These are phyloP conservation scores for Pyrocoelia pectoralis DNA, from an alignment of 2,888 invertebrate species.

Conservation along the genomic window DNA sequence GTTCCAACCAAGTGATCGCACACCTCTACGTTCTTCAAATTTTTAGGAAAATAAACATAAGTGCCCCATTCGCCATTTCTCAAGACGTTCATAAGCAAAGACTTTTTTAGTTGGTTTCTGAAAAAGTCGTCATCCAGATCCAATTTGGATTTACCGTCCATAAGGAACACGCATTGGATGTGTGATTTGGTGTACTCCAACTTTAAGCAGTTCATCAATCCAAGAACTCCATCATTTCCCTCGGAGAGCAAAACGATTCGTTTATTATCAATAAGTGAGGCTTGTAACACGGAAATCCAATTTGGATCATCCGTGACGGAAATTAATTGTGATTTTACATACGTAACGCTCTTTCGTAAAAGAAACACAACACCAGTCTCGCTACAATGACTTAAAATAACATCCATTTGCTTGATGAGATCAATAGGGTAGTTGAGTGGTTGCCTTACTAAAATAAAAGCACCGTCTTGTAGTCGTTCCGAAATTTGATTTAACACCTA, in stretches of 20 bases:
- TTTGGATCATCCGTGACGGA: neutral
- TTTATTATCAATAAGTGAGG: neutral
- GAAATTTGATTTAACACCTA: slow-evolving; percentile 6
- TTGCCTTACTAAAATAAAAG: no score
- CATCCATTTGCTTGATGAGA: no score
- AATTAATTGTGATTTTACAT: neutral
- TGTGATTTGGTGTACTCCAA: slow-evolving; percentile 65
- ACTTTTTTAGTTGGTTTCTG: slow-evolving; percentile 70
- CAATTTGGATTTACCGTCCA: slow-evolving; percentile 69
- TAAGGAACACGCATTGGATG: slow-evolving; percentile 68
- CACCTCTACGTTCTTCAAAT: slow-evolving; percentile 47
- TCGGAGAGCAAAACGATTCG: neutral
- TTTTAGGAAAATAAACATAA: slow-evolving; percentile 50
- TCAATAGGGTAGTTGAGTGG: no score
- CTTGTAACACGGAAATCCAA: neutral
- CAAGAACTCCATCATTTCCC: slow-evolving; percentile 63
- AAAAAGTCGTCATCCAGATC: slow-evolving; percentile 71
- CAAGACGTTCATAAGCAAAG: slow-evolving; percentile 80
- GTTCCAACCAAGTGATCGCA: slow-evolving; percentile 74
- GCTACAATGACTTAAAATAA: neutral
- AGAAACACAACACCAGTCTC: neutral
- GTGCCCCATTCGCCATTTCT: slow-evolving; percentile 63
- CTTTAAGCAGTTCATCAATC: slow-evolving; percentile 84
- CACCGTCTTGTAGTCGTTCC: no score
- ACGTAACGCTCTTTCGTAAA: neutral